Conservation (phyloP, 1,140 invertebrate genomes). For the Eciton burchellii region DNA sequence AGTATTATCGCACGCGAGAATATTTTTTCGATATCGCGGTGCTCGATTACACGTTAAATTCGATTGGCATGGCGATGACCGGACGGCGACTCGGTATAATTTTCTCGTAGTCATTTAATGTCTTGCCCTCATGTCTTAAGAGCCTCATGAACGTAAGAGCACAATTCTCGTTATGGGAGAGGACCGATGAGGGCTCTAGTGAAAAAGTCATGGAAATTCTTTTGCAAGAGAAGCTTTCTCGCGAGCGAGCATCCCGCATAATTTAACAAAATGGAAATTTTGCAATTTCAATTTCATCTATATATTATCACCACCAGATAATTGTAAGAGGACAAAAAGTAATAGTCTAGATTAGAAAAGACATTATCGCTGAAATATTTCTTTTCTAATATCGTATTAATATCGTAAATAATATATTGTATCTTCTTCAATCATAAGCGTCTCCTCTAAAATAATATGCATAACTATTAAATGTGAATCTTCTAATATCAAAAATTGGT, state of each 20-base stretch:
- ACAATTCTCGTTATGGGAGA: slow-evolving; percentile 21
- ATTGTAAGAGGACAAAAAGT: background rate
- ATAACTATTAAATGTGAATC: background rate
- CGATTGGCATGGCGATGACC: slow-evolving; percentile 41
- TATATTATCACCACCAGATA: background rate
- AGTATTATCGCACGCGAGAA: background rate
- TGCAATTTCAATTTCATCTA: slow-evolving; percentile 2
- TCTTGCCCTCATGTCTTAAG: no score
- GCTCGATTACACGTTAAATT: slow-evolving; percentile 44
- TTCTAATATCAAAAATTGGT: background rate
- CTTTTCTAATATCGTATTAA: background rate
- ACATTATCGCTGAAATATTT: background rate
- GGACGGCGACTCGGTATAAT: slow-evolving; percentile 36
- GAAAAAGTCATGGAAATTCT: slow-evolving; percentile 58
- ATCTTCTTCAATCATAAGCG: background rate
- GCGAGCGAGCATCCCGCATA: background rate
- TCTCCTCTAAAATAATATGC: background rate
- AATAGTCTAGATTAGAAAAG: background rate
- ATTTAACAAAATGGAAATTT: slow-evolving; percentile 35
- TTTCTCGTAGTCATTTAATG: slow-evolving; percentile 45
- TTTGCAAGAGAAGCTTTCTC: background rate
- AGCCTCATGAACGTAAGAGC: slow-evolving; percentile 4
- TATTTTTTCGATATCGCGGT: background rate
- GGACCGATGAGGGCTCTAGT: slow-evolving; percentile 53
- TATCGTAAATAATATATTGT: background rate